These are phyloP conservation scores for Anseranas semipalmata DNA, from an alignment of 2,113 vertebrate genomes.

Conservation along the genomic window DNA sequence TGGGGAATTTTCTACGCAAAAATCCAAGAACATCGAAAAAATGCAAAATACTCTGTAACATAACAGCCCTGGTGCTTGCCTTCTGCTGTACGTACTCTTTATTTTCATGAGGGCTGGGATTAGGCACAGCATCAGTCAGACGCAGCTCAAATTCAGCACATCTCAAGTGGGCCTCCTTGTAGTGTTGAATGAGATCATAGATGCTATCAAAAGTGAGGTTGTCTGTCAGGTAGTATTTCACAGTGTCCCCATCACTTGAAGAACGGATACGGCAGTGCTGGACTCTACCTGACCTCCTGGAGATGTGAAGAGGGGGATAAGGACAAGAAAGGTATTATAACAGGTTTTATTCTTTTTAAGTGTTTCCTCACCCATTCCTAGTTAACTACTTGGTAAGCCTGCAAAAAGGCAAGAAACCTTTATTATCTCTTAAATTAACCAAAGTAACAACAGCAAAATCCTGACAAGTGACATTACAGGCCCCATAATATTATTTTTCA, in stretches of 20 bases:
- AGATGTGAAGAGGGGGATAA: background rate
- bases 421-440: background rate
- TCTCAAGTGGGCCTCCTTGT: slow-evolving; percentile 87
- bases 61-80: background rate
- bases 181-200: slow-evolving; percentile 90
- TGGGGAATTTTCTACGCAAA: background rate
- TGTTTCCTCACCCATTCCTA: background rate
- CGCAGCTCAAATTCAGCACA: slow-evolving; percentile 93
- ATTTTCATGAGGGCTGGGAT: slow-evolving; percentile 84
- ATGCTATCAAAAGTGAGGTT: slow-evolving; percentile 90
- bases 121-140: slow-evolving; percentile 89
- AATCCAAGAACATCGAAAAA: background rate
- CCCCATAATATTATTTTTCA: background rate
- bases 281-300: slow-evolving; percentile 89
- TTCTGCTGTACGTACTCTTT: slow-evolving; percentile 81
- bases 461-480: background rate
- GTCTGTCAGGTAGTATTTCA: slow-evolving; percentile 89
- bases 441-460: background rate
- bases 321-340: background rate
- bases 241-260: slow-evolving; percentile 71
- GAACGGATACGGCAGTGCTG: slow-evolving; percentile 96
- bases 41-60: background rate
- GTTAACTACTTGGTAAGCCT: background rate
- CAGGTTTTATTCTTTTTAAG: background rate
- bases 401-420: background rate